These are phyloP conservation scores for Podiceps cristatus DNA, from an alignment of 2,113 vertebrate genomes.

Conservation along the genomic window DNA sequence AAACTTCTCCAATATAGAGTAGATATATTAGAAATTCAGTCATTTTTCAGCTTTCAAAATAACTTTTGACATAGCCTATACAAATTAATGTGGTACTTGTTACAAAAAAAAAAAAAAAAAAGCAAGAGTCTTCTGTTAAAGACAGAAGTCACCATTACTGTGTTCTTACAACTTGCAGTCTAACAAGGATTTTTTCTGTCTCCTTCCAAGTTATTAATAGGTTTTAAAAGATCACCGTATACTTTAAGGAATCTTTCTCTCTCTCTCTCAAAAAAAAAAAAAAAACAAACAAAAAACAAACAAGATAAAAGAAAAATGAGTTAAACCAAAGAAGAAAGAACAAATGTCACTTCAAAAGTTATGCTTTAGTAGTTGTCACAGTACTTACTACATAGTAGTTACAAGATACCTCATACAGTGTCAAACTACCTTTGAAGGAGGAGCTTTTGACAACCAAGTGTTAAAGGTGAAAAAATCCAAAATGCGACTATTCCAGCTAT, in stretches of 20 bases:
- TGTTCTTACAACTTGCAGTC: not conserved
- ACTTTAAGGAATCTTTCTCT: not conserved
- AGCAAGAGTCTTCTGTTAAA: slow-evolving; percentile 1
- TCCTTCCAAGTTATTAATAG: not conserved
- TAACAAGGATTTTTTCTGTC: slow-evolving; percentile 18
- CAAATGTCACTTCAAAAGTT: not conserved
- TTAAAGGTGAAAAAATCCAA: not conserved
- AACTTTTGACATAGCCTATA: not conserved
- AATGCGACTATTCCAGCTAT: not conserved
- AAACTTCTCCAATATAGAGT: not conserved
- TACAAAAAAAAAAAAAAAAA: not conserved
- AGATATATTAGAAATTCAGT: not conserved
- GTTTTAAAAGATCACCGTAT: not conserved
- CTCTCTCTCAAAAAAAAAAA: not conserved
- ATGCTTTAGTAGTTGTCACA: not conserved
- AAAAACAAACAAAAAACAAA: too few species aligned
- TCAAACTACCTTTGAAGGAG: not conserved
- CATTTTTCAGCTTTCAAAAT: not conserved
- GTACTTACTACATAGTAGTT: too few species aligned
- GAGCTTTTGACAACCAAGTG: not conserved
- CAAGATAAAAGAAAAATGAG: not conserved
- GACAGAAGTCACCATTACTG: not conserved
- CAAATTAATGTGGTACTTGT: not conserved
- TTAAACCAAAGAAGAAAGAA: not conserved
- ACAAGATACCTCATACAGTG: not conserved